A percentile compares a stretch with the other conserved stretches of the same genome.
Evolutionary conservation across 1,140 invertebrate species (phyloP).

Genomic region (Tetramorium parvispinum): DNA sequence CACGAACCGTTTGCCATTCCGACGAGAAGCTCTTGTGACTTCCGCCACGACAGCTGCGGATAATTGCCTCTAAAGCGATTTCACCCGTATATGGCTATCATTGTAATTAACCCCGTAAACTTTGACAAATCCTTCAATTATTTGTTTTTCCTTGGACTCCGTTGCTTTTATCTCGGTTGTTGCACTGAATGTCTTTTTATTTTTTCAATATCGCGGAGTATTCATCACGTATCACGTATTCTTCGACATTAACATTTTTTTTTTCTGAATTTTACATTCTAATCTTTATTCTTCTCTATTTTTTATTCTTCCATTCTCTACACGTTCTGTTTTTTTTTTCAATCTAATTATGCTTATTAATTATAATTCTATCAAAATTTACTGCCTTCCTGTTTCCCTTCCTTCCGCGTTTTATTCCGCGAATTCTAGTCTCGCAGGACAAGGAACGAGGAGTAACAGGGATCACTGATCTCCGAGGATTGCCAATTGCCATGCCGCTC

Average conservation of each 20-base stretch:
- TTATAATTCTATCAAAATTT: not conserved
- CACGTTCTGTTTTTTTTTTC: no score
- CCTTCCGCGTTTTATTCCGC: not conserved
- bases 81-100: conserved; percentile 6
- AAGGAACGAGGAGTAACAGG: not conserved
- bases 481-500: not conserved
- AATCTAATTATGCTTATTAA: no score
- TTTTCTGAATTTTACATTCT: no score
- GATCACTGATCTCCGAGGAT: not conserved
- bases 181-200: not conserved
- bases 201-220: not conserved
- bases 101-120: conserved; percentile 6
- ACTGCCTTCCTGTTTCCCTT: not conserved
- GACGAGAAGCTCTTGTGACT: conserved; percentile 21
- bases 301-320: not conserved
- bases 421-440: not conserved
- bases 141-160: not conserved
- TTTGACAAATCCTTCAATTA: not conserved
- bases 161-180: not conserved
- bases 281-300: no score
- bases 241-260: not conserved
- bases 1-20: not conserved
- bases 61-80: conserved; percentile 25
- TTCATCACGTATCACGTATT: not conserved
- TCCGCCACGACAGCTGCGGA: conserved; percentile 52